Evolutionary conservation across 2,888 invertebrate species (phyloP).

Genomic region (Nasonovia ribisnigri): DNA sequence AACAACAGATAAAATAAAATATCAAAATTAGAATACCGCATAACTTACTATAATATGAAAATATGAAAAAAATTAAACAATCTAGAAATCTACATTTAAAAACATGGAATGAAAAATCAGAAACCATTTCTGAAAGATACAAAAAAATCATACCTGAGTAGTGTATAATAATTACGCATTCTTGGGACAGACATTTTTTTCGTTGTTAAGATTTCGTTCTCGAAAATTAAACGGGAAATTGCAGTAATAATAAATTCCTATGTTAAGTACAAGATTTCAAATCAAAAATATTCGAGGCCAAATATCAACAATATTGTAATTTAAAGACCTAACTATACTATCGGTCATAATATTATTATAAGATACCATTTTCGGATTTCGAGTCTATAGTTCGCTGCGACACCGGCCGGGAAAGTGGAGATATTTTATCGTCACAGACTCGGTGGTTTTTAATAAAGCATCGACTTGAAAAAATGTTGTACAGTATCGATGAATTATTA

Average conservation of each 20-base stretch:
- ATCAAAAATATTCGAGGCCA: not conserved
- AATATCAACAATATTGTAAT: not conserved
- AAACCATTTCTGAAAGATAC: not conserved
- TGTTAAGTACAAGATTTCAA: not conserved
- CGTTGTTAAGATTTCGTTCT: not conserved
- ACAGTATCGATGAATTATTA: not conserved
- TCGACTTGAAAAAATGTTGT: not conserved
- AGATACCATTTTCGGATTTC: not conserved
- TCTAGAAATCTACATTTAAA: not conserved
- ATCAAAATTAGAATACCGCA: not conserved
- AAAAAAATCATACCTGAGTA: not conserved
- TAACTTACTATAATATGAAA: not conserved
- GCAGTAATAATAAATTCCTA: too few relatives aligned
- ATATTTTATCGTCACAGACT: not conserved
- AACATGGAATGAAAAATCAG: not conserved
- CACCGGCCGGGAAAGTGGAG: not conserved
- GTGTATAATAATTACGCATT: not conserved
- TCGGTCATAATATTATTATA: not conserved
- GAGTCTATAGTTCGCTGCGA: not conserved
- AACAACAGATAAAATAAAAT: not conserved
- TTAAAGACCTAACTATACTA: not conserved
- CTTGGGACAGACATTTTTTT: not conserved
- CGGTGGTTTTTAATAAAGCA: not conserved
- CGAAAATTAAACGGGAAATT: not conserved
- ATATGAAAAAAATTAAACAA: not conserved